Evolutionary conservation across 2,888 invertebrate genomes (phyloP).

Genomic region (Aphidoletes aphidimyza): DNA sequence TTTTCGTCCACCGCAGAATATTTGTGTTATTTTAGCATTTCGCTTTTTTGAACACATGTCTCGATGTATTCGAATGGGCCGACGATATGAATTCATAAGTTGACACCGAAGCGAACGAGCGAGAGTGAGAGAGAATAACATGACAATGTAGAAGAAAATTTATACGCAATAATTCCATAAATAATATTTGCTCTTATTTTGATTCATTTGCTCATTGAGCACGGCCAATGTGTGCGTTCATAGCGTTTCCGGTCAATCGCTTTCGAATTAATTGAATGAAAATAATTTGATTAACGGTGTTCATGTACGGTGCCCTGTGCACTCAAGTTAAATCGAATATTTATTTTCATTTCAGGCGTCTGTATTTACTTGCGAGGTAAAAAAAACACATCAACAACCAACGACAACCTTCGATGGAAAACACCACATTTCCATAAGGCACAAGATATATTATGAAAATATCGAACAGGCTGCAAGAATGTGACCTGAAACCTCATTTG

Average conservation of each 20-base stretch:
- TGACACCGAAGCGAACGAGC: not conserved
- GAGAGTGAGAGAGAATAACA: not conserved
- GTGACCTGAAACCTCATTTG: not conserved
- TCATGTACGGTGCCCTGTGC: not conserved
- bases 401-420: no score
- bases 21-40: not conserved
- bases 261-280: constrained; percentile 45
- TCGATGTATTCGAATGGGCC: constrained; percentile 9
- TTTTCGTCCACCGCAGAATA: constrained; percentile 5
- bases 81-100: not conserved
- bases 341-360: constrained; percentile 24
- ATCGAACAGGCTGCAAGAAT: not conserved
- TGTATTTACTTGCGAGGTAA: not conserved
- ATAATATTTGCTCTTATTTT: constrained; percentile 38
- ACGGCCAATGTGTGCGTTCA: constrained; percentile 32
- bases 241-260: constrained; percentile 54
- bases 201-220: constrained; percentile 34
- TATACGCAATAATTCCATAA: not conserved
- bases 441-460: not conserved
- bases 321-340: not conserved
- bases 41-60: constrained; percentile 31
- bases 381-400: no score
- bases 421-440: not conserved
- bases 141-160: no score
- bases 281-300: constrained; percentile 45